Conservation (phyloP, 2,797 vertebrate genomes). For the Bothrops alternatus region DNA sequence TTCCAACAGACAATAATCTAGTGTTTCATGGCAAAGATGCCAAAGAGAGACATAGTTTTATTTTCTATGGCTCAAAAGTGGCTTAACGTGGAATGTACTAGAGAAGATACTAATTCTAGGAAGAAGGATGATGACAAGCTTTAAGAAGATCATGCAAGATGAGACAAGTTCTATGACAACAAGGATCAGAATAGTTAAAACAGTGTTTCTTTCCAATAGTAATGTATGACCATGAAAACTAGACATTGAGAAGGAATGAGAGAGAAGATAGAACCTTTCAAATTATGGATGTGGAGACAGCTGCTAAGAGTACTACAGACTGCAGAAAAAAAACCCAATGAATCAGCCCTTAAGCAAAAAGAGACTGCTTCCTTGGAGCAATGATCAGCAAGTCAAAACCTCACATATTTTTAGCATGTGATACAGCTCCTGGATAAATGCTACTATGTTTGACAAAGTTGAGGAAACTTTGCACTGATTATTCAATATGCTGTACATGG, state of each 20-base stretch:
- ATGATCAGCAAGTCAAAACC: background rate
- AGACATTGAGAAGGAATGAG: background rate
- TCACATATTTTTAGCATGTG: background rate
- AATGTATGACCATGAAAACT: background rate
- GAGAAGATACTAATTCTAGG: background rate
- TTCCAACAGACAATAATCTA: background rate
- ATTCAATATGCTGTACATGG: background rate
- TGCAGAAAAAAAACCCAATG: background rate
- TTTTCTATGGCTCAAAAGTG: background rate
- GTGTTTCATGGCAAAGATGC: background rate
- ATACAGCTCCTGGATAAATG: background rate
- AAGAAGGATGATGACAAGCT: background rate
- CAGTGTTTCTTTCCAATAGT: background rate
- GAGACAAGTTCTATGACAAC: background rate
- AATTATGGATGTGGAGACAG: background rate
- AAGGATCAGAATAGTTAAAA: background rate
- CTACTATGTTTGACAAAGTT: background rate
- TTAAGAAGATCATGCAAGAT: background rate
- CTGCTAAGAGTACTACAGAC: background rate
- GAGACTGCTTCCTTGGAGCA: background rate
- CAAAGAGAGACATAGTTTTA: background rate
- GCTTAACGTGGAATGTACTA: background rate
- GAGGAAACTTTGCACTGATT: background rate
- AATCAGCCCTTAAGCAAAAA: background rate
- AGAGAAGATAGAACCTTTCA: background rate